Evolutionary conservation across 35 echinoderm and acorn worm genomes (phyloP).

Genomic region (Ophiothrix spiculata): DNA sequence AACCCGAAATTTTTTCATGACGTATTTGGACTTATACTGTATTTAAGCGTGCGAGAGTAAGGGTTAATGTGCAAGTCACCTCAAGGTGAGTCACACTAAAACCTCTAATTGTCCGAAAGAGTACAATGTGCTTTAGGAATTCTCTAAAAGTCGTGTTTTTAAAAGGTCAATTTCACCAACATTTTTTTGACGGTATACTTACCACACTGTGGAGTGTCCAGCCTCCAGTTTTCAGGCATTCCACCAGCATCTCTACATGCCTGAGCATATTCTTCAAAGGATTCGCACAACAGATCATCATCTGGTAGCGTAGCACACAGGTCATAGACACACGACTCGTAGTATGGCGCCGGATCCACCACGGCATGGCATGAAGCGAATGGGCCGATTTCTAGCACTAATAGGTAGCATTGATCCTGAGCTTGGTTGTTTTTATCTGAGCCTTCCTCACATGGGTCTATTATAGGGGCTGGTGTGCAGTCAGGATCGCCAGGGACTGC

Average conservation of each 20-base stretch:
- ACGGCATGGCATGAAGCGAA: constrained; percentile 51
- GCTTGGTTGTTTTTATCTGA: constrained; percentile 20
- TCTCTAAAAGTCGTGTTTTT: too few species aligned
- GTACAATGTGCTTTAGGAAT: too few species aligned
- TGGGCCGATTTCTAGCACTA: constrained; percentile 30
- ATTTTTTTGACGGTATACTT: constrained; percentile 4
- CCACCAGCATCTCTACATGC: constrained; percentile 72
- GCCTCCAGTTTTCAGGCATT: constrained; percentile 67
- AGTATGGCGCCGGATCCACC: constrained; percentile 57
- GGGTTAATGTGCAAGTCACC: too few species aligned
- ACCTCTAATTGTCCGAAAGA: too few species aligned
- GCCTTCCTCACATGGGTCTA: constrained; percentile 33
- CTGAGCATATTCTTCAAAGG: constrained; percentile 64
- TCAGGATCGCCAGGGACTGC: constrained; percentile 12
- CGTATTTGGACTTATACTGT: too few species aligned
- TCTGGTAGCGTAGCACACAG: constrained; percentile 70
- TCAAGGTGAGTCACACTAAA: too few species aligned
- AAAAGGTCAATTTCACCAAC: too few species aligned
- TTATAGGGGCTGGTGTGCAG: not conserved
- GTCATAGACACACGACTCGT: constrained; percentile 75
- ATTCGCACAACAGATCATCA: constrained; percentile 61
- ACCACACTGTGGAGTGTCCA: constrained; percentile 48
- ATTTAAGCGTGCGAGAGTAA: too few species aligned
- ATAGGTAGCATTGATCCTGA: constrained; percentile 39
- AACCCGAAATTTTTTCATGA: too few species aligned